Evolutionary conservation across 2,888 invertebrate species (phyloP).

Genomic region (Epinotia brunnichana): DNA sequence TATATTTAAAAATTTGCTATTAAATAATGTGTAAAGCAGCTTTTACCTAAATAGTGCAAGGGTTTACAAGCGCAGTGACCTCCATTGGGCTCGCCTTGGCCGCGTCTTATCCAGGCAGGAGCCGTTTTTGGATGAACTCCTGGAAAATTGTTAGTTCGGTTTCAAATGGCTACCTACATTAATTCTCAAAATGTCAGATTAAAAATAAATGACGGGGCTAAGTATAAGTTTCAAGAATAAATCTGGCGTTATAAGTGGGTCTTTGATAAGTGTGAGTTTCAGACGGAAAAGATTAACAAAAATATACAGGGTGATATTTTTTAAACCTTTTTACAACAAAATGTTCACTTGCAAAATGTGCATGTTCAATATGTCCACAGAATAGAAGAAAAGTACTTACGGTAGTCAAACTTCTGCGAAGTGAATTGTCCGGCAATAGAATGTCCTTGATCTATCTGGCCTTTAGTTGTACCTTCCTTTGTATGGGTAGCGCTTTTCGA

Average conservation of each 20-base stretch:
- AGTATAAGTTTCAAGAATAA: background rate
- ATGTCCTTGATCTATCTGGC: slow-evolving; percentile 21
- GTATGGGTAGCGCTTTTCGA: slow-evolving; percentile 5
- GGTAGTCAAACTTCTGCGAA: slow-evolving; percentile 52
- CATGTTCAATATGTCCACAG: background rate
- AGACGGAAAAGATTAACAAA: too few relatives aligned
- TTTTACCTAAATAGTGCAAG: slow-evolving; percentile 8
- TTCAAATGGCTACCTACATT: background rate
- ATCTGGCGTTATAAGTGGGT: background rate
- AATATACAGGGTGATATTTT: too few relatives aligned
- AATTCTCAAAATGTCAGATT: background rate
- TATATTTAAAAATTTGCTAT: background rate
- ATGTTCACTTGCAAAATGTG: background rate
- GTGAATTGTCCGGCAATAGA: slow-evolving; percentile 31
- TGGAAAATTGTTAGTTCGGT: slow-evolving; percentile 37
- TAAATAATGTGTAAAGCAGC: background rate
- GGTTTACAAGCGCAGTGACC: slow-evolving; percentile 6
- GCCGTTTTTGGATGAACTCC: slow-evolving; percentile 54
- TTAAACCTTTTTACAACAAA: too few relatives aligned
- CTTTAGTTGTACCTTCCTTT: slow-evolving; percentile 14
- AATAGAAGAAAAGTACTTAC: slow-evolving; percentile 49
- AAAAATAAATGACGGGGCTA: background rate
- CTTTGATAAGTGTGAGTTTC: too few relatives aligned
- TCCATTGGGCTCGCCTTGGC: slow-evolving; percentile 40
- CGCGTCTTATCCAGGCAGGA: slow-evolving; percentile 52